Evolutionary conservation across 2,888 invertebrate genomes (phyloP), one percentile per base, ranked within the genome.

Genomic region (Andrena minutula): DNA sequence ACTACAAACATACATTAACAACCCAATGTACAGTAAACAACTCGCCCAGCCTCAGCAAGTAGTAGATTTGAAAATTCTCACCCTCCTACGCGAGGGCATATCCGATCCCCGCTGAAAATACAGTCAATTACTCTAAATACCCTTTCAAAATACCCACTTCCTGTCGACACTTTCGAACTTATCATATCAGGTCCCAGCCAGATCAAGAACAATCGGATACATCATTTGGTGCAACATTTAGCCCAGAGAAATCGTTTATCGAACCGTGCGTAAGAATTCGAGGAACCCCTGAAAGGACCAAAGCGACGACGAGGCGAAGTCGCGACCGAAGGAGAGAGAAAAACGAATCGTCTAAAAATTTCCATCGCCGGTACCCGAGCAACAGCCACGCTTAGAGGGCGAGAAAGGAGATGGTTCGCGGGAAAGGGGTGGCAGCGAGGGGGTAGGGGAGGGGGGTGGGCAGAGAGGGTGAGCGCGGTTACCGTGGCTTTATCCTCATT

Each of bases 401-500:
- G 23, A 66, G 78, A 78, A 69, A 69, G 64, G 41, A 61, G 61
- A 32, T 41, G 41, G 41, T 41, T 41, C 41, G 53, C 26, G 26
- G 16, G 26, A 16, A 28, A 26, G 23, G 49, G 30, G 26, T 68
- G 26, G 81, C 23, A 63, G 41, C 23, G 56, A 56, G 23, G 8
- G 6, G 41, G n/a, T n/a, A n/a, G n/a, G 74, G 68, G 26, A 3
- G 72, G 53, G n/a, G 41, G 30, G 65, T 32, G 30, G 30, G 30
- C 30, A 7, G 30, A 32, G 30, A 64, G 63, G 78, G 51, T 56
- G 61, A 47, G 74, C 76, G 86, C 74, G 88, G 78, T 86, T 86
- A 86, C 66, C 86, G 86, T 68, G 78, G 82, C 82, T 89, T 79
- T 75, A 88, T 84, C 81, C 75, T 79, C 79, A 83, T 87, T 83